Percentiles rank a stretch among this genome's conserved stretches.
Conservation (phyloP, 2,797 vertebrate species). For the Cossypha caffra region DNA sequence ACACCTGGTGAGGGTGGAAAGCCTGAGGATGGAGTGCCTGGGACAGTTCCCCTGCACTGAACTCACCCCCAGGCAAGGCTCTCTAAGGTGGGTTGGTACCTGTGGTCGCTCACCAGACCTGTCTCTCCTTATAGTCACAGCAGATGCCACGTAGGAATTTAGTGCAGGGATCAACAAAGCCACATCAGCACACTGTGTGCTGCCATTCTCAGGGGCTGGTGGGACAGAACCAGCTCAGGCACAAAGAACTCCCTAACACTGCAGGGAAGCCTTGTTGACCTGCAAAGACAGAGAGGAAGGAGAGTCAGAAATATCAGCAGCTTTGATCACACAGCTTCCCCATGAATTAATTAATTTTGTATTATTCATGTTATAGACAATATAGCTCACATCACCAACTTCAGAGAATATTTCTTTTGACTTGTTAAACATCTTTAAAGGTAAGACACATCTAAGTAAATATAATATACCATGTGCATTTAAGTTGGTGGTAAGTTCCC, state of each 20-base stretch:
- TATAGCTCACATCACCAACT: background rate
- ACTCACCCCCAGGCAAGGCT: fast-evolving
- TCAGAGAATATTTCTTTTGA: background rate
- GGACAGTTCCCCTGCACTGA: background rate
- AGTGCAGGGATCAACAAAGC: background rate
- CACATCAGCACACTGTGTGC: background rate
- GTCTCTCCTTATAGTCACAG: background rate
- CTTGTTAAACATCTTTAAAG: background rate
- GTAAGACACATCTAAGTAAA: background rate
- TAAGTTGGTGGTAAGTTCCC: background rate
- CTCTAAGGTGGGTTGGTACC: background rate
- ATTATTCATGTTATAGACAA: background rate
- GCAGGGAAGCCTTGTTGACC: background rate
- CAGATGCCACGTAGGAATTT: fast-evolving
- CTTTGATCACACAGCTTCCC: background rate
- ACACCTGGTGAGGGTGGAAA: background rate
- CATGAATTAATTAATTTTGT: background rate
- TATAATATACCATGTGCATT: background rate
- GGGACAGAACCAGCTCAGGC: background rate
- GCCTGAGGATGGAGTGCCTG: background rate
- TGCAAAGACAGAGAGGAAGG: background rate
- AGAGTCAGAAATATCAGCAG: background rate
- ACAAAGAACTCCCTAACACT: background rate
- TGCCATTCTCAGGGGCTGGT: background rate
- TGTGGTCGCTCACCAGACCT: background rate